phyloP scores from a whole-genome alignment of 2,888 invertebrate genomes.

The Callinectes sapidus region DNA sequence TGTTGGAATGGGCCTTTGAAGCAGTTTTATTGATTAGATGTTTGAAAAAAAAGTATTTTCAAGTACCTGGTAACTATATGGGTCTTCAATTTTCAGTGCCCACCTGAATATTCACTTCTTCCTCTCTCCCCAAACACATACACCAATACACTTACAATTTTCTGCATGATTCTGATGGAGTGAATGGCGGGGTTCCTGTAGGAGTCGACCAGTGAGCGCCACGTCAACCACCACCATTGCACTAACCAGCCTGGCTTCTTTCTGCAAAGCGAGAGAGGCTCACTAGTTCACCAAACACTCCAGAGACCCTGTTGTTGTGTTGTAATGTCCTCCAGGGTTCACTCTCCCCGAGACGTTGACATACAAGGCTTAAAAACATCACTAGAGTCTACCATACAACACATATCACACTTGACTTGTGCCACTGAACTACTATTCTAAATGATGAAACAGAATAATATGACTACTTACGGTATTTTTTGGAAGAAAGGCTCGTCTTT shows the following conservation, averaged over 20 bases:
- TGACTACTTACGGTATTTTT: conserved; percentile 57
- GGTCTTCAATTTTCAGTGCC: too few species aligned
- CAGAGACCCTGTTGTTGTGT: not conserved
- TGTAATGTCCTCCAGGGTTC: not conserved
- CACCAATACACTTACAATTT: conserved; percentile 82
- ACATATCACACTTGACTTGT: not conserved
- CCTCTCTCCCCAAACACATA: not conserved
- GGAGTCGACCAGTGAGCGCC: conserved; percentile 85
- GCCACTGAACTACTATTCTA: not conserved
- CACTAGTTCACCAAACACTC: not conserved
- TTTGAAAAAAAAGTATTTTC: not conserved
- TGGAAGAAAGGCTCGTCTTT: conserved; percentile 40
- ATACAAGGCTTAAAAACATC: not conserved
- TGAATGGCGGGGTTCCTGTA: conserved; percentile 89
- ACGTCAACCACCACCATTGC: conserved; percentile 85
- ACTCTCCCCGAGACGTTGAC: not conserved
- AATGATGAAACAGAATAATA: not conserved
- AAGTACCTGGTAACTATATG: too few species aligned
- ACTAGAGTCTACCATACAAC: not conserved
- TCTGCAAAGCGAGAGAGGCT: conserved; percentile 75
- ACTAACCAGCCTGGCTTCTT: conserved; percentile 83
- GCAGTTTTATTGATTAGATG: too few species aligned
- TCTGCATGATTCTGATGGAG: conserved; percentile 85
- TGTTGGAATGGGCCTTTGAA: too few species aligned
- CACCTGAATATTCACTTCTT: too few species aligned